Evolutionary conservation across 2,797 vertebrate genomes (phyloP).

Genomic region (Anniella stebbinsi): DNA sequence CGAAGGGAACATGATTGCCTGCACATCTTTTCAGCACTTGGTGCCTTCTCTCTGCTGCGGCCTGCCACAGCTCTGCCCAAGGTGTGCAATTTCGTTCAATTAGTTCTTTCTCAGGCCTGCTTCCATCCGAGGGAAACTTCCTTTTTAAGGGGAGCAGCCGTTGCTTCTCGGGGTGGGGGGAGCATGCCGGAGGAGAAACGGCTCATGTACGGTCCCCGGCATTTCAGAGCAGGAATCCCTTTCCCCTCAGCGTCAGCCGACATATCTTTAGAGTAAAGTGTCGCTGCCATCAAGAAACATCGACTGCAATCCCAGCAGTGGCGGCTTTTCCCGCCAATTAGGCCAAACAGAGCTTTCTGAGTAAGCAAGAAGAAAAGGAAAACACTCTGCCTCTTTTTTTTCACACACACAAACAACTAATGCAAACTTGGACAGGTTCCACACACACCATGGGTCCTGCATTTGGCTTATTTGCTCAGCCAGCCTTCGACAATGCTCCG

Average conservation of each 20-base stretch:
- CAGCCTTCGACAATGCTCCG: accelerated
- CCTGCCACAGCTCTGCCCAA: neutral
- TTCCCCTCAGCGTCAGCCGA: neutral
- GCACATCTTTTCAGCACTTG: neutral
- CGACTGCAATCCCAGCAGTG: neutral
- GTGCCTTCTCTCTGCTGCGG: neutral
- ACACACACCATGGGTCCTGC: too few relatives aligned
- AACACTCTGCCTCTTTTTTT: neutral
- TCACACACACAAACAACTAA: accelerated
- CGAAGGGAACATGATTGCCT: too few relatives aligned
- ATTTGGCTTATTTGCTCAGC: too few relatives aligned
- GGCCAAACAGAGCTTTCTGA: neutral
- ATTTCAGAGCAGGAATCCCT: neutral
- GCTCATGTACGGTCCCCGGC: neutral
- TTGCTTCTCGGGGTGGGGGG: neutral
- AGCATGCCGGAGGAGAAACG: accelerated
- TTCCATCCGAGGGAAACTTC: neutral
- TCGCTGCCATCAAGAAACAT: neutral
- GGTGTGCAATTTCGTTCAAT: neutral
- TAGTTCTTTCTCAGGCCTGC: neutral
- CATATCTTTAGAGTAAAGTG: neutral
- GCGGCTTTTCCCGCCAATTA: neutral
- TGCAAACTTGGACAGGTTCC: neutral
- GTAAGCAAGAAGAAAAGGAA: neutral
- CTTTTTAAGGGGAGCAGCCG: neutral